Evolutionary conservation across 2,888 invertebrate genomes (phyloP).

Genomic region (Melanostoma scalare): DNA sequence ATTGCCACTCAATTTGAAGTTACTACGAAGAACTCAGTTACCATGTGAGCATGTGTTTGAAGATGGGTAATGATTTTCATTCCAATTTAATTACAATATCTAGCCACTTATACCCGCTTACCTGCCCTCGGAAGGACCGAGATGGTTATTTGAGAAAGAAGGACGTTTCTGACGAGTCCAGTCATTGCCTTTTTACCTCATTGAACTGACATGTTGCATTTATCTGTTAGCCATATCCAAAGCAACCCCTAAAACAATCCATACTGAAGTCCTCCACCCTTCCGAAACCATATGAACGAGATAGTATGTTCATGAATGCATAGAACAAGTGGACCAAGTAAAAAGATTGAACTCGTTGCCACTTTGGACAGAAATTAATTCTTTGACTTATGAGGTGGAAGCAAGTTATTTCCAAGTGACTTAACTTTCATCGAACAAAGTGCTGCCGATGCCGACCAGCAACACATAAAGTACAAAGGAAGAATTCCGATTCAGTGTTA

Average conservation of each 20-base stretch:
- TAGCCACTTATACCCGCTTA: slow-evolving; percentile 55
- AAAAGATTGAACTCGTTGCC: slow-evolving; percentile 64
- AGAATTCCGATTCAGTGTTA: neutral
- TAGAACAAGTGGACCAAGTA: slow-evolving; percentile 28
- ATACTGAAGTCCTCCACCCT: neutral
- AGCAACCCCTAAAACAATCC: neutral
- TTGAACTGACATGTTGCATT: slow-evolving; percentile 55
- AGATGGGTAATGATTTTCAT: slow-evolving; percentile 51
- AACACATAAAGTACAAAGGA: slow-evolving; percentile 62
- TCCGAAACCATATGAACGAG: slow-evolving; percentile 1
- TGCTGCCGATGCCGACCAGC: slow-evolving; percentile 65
- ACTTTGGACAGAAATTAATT: slow-evolving; percentile 71
- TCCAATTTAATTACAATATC: slow-evolving; percentile 68
- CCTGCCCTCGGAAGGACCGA: slow-evolving; percentile 55
- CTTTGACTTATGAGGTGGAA: slow-evolving; percentile 72
- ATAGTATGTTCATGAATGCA: slow-evolving; percentile 33
- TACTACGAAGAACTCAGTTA: slow-evolving; percentile 18
- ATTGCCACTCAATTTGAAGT: slow-evolving; percentile 38
- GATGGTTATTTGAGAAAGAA: slow-evolving; percentile 32
- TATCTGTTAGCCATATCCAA: slow-evolving; percentile 47
- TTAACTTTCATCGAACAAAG: slow-evolving; percentile 72
- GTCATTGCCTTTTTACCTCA: slow-evolving; percentile 30
- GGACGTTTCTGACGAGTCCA: slow-evolving; percentile 11
- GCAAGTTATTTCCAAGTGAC: slow-evolving; percentile 70
- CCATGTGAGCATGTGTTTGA: slow-evolving; percentile 23